Conservation (phyloP, 2,113 vertebrate species). For the Notarius lentiginosus region DNA sequence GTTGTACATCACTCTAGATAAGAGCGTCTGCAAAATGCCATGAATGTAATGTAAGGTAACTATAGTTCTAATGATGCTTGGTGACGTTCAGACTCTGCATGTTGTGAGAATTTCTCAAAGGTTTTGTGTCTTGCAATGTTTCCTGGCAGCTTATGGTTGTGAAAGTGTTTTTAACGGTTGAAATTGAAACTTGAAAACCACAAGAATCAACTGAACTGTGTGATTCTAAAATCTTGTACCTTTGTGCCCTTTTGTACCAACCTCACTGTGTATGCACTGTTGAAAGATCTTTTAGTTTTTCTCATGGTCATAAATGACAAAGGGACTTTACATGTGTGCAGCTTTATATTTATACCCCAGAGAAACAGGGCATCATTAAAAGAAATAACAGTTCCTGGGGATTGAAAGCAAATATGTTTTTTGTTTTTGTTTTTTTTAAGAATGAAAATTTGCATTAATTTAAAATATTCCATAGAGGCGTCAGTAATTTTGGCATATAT, state of each 20-base stretch:
- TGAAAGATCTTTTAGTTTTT: neutral
- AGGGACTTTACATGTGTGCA: neutral
- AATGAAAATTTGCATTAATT: neutral
- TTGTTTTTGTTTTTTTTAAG: neutral
- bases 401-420: neutral
- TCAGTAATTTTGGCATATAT: neutral
- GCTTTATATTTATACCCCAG: neutral
- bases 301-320: neutral
- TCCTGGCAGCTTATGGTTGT: neutral
- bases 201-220: neutral
- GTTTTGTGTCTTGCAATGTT: neutral
- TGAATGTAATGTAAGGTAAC: too few species aligned
- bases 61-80: neutral
- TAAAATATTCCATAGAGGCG: neutral
- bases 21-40: too few species aligned
- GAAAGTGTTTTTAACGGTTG: neutral
- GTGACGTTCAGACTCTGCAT: neutral
- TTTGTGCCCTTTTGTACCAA: neutral
- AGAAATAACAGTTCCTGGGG: neutral
- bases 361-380: neutral
- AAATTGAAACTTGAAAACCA: slow-evolving; percentile 4
- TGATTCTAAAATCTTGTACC: neutral
- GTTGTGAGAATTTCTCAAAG: neutral
- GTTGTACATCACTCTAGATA: too few species aligned
- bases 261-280: neutral